phyloP scores from a whole-genome alignment of 1,140 invertebrate species.

The Piezodorus guildinii region DNA sequence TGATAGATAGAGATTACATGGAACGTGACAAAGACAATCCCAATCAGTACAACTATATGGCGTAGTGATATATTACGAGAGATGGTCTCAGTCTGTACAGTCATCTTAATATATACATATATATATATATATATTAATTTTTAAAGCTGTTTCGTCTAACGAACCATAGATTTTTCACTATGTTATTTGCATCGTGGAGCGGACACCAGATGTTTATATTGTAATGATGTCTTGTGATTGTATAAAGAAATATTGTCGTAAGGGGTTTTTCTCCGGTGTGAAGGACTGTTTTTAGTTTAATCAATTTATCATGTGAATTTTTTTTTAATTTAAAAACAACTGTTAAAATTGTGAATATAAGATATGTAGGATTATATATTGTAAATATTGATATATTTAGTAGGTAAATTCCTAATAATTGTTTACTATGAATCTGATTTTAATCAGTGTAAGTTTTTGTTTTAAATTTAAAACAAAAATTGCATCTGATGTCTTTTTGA shows the following conservation, averaged over 20 bases:
- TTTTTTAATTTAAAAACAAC: too few relatives aligned
- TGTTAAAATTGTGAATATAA: too few relatives aligned
- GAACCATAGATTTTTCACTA: neutral
- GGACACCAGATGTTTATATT: constrained; percentile 8
- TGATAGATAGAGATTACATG: constrained; percentile 98
- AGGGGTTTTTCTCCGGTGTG: neutral
- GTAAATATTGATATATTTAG: too few relatives aligned
- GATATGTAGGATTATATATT: too few relatives aligned
- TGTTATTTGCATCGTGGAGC: neutral
- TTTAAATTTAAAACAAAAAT: too few relatives aligned
- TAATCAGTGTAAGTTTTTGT: too few relatives aligned
- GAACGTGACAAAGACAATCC: constrained; percentile 95
- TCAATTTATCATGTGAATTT: too few relatives aligned
- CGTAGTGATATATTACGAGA: constrained; percentile 42
- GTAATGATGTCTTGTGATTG: constrained; percentile 9
- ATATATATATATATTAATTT: constrained; percentile 16
- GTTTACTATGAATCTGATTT: too few relatives aligned
- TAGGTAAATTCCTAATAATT: too few relatives aligned
- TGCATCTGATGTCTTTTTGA: too few relatives aligned
- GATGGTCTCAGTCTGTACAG: constrained; percentile 12
- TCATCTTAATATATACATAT: neutral
- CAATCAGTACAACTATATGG: constrained; percentile 97
- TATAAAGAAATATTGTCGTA: neutral
- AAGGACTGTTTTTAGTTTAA: constrained; percentile 9
- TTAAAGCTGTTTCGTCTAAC: constrained; percentile 12